These are phyloP conservation scores for Cassiopea xamachana DNA, from an alignment of 30 jellyfish, hydroid and myxozoan species.

Conservation along the genomic window DNA sequence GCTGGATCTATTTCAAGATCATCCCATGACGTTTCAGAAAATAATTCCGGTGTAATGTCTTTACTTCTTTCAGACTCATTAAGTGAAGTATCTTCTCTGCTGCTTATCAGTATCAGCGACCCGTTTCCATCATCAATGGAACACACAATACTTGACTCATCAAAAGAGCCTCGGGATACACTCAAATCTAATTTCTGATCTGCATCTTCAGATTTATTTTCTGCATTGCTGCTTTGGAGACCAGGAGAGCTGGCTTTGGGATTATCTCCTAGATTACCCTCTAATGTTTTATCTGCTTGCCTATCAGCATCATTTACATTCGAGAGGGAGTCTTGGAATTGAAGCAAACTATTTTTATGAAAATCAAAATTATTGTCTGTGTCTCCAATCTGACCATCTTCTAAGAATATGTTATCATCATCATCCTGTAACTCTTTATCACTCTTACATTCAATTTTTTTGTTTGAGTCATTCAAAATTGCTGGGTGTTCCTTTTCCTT, in stretches of 20 bases:
- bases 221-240: background rate
- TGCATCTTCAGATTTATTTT: background rate
- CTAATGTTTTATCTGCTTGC: background rate
- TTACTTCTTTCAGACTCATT: background rate
- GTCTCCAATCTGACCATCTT: background rate
- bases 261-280: background rate
- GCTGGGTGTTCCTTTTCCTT: background rate
- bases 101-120: constrained; percentile 25
- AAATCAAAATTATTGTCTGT: background rate
- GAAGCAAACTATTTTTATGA: background rate
- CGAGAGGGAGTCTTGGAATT: background rate
- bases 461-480: background rate
- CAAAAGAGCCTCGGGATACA: background rate
- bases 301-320: background rate
- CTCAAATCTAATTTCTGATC: background rate
- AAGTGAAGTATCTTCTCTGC: background rate
- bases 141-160: background rate
- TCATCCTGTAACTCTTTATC: background rate
- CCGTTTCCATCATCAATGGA: constrained; percentile 35
- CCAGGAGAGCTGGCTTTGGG: background rate
- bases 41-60: constrained; percentile 48
- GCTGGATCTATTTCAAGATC: constrained; percentile 11
- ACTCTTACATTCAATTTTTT: background rate
- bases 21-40: constrained; percentile 24
- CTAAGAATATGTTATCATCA: background rate